Percentiles rank a stretch among this genome's conserved stretches.
Evolutionary conservation across 2,888 invertebrate genomes (phyloP).

Genomic region (Mongoloraphidia duomilia): DNA sequence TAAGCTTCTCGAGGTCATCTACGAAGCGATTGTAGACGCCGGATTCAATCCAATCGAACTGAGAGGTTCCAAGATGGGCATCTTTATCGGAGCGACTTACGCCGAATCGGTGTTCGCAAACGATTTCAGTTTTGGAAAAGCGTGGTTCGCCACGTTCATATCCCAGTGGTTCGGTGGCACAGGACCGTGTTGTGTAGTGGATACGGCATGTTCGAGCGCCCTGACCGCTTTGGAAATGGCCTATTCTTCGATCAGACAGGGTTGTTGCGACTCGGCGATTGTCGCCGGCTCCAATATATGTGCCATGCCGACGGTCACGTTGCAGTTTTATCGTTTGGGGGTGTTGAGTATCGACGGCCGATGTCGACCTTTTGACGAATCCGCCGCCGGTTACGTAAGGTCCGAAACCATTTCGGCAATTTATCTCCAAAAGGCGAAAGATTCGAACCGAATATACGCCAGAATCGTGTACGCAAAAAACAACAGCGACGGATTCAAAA

Average conservation of each 20-base stretch:
- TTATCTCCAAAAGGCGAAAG: slow-evolving; percentile 50
- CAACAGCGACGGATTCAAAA: slow-evolving; percentile 27
- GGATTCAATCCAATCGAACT: slow-evolving; percentile 53
- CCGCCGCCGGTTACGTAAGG: slow-evolving; percentile 70
- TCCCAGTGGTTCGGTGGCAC: slow-evolving; percentile 57
- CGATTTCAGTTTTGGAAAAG: slow-evolving; percentile 27
- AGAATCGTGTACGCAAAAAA: slow-evolving; percentile 22
- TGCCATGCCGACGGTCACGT: slow-evolving; percentile 72
- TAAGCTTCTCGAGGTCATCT: slow-evolving; percentile 41
- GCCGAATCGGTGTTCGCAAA: slow-evolving; percentile 47
- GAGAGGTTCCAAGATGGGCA: slow-evolving; percentile 59
- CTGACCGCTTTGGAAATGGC: slow-evolving; percentile 76
- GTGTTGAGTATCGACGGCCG: slow-evolving; percentile 71
- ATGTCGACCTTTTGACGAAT: slow-evolving; percentile 82
- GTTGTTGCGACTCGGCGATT: slow-evolving; percentile 76
- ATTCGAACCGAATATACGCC: slow-evolving; percentile 35
- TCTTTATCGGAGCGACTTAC: slow-evolving; percentile 64
- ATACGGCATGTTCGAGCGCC: slow-evolving; percentile 90
- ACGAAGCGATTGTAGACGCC: slow-evolving; percentile 46
- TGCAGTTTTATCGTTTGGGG: slow-evolving; percentile 71
- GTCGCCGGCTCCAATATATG: slow-evolving; percentile 79
- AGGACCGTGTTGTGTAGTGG: slow-evolving; percentile 78
- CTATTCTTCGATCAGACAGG: slow-evolving; percentile 58
- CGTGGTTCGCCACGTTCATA: slow-evolving; percentile 38
- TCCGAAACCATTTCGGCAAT: slow-evolving; percentile 61